Percentiles rank a stretch among this genome's conserved stretches.
Evolutionary conservation across 2,113 vertebrate genomes (phyloP).

Genomic region (crab-eating macaque (Macaca fascicularis)): DNA sequence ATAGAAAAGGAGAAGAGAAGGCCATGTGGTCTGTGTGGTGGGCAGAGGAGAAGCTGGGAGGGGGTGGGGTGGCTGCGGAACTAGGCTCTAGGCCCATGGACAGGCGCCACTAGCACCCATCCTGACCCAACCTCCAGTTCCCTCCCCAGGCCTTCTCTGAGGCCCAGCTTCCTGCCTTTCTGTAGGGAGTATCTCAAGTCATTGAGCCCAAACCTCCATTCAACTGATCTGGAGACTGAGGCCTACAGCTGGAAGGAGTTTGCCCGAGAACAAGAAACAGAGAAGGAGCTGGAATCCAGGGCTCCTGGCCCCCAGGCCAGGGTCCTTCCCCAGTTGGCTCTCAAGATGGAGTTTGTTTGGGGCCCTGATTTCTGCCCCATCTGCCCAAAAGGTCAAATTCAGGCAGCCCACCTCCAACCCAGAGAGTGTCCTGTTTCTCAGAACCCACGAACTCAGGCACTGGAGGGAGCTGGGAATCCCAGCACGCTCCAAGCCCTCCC

Average conservation of each 20-base stretch:
- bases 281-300: not conserved
- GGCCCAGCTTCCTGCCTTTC: not conserved
- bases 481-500: not conserved
- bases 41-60: not conserved
- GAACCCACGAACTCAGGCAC: not conserved
- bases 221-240: not conserved
- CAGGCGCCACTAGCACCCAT: not conserved
- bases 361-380: not conserved
- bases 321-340: not conserved
- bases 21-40: not conserved
- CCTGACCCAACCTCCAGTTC: not conserved
- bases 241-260: not conserved
- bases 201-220: not conserved
- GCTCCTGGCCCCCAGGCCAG: not conserved
- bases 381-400: not conserved
- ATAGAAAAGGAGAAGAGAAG: slow-evolving; percentile 73
- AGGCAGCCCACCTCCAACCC: not conserved
- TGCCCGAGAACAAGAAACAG: not conserved
- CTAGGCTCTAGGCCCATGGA: not conserved
- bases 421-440: not conserved
- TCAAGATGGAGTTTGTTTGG: not conserved
- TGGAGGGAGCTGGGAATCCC: not conserved
- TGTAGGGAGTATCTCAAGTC: not conserved
- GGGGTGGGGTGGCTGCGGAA: not conserved
- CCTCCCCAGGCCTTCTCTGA: not conserved